Base-by-base conservation (phyloP, 2,888 invertebrate genomes). In the Scaptomyza flava region DNA sequence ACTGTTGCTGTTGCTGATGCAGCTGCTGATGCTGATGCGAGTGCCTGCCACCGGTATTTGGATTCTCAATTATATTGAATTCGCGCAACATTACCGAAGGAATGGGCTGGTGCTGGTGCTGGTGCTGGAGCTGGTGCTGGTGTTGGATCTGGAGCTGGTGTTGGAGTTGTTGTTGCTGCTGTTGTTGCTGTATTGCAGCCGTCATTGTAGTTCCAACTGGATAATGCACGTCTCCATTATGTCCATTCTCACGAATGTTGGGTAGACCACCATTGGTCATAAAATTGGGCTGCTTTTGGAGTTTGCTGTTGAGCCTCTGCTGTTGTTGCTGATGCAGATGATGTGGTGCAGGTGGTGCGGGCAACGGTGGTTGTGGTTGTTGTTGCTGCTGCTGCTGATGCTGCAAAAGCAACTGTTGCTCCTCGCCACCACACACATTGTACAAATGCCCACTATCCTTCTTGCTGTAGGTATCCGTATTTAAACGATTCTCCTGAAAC, bases 81-180 rank as follows among this genome's bases (percentile, higher is more conserved):
- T 92, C 91, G 75, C 91, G 91, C 77, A 91, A 93, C 79, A 94
- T 93, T 93, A 87, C 93, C 94, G 65, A 93, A 92, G 81, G 92
- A 91, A 73, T 92, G 93, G 78, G 50, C 67, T 81, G 87, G 67
- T 72, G 67, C 57, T 74, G 79, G 64, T 60, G n/a, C n/a, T n/a
- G n/a, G n/a, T n/a, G 61, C 58, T 70, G 75, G 66, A 43, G 52
- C 58, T 77, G 81, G 56, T 20, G 50, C 63, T 79, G 81, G 52
- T 47, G 43, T 60, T 75, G 77, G 71, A 53, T 70, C 68, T 79
- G 80, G 65, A 54, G 67, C 47, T 79, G 82, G 56, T 33, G 79
- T 48, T 73, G 83, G 63, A 59, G 73, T 46, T 79, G 82, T 27
- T 46, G 68, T 66, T 77, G 81, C 8, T 67, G 73, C 5, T 79